Percentiles rank a stretch among this genome's conserved stretches.
Evolutionary conservation across 2,113 vertebrate species (phyloP).

Genomic region (Urocynchramus pylzowi): DNA sequence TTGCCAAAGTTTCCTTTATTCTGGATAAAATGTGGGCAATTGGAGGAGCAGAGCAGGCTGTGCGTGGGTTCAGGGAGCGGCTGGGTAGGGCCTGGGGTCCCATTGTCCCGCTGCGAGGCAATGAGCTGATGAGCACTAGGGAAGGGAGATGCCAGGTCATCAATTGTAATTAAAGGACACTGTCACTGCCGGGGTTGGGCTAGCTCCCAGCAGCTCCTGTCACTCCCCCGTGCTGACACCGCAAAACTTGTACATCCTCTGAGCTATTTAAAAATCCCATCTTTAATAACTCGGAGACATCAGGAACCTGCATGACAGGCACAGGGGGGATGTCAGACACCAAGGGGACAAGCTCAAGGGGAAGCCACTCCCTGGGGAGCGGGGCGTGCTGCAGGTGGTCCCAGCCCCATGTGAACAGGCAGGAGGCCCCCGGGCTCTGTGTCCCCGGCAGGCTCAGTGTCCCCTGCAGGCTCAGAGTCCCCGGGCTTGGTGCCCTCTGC

Average conservation of each 20-base stretch:
- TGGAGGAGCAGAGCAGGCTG: neutral
- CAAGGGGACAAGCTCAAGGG: neutral
- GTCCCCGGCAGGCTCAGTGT: neutral
- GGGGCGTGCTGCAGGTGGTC: neutral
- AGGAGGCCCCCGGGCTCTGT: fast-evolving
- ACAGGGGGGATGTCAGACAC: neutral
- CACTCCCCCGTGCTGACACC: neutral
- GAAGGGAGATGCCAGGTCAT: neutral
- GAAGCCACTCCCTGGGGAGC: neutral
- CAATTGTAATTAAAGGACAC: neutral
- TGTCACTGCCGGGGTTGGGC: neutral
- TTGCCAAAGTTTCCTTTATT: neutral
- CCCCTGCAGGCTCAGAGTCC: neutral
- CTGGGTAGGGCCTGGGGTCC: neutral
- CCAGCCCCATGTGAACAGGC: too few species aligned
- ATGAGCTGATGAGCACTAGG: neutral
- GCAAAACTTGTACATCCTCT: neutral
- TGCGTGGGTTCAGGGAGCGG: fast-evolving
- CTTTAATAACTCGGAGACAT: neutral
- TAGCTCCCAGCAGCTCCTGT: conserved; percentile 3
- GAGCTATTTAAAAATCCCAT: neutral
- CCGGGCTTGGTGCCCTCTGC: neutral
- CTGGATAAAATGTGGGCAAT: neutral
- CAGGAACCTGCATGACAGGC: neutral
- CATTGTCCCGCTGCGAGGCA: neutral